phyloP scores from a whole-genome alignment of 23 tunicate genomes.

The Ascidia mentula region DNA sequence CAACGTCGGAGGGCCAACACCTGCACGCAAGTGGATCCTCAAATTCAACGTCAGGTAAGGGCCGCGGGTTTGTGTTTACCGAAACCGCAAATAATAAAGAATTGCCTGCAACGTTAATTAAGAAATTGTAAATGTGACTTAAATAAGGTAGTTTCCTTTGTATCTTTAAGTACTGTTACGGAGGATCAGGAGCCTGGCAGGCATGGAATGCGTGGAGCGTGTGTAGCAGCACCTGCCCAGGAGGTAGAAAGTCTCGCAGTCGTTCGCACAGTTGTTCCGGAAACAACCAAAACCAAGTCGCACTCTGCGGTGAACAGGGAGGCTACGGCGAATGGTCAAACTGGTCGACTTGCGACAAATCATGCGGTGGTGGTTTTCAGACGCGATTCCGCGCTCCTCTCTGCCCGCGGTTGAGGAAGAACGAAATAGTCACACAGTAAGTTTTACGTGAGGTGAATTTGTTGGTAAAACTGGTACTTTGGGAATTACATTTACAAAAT shows the following conservation, averaged over 20 bases:
- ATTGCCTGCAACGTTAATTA: too few relatives aligned
- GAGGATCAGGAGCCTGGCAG: conserved; percentile 38
- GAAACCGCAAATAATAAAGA: too few relatives aligned
- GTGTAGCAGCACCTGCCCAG: conserved; percentile 75
- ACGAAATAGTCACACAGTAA: conserved; percentile 7
- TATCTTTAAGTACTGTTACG: too few relatives aligned
- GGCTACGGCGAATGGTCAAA: conserved; percentile 63
- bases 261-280: conserved; percentile 65
- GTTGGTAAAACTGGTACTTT: too few relatives aligned
- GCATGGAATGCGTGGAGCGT: conserved; percentile 64
- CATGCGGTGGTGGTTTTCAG: conserved; percentile 88
- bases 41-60: not conserved
- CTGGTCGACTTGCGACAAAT: conserved; percentile 62
- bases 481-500: too few relatives aligned
- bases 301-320: conserved; percentile 70
- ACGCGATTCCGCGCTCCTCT: conserved; percentile 49
- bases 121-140: too few relatives aligned
- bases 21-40: not conserved
- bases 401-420: conserved; percentile 20
- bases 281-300: conserved; percentile 29
- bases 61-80: too few relatives aligned
- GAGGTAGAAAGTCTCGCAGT: conserved; percentile 49
- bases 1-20: conserved; percentile 6
- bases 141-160: too few relatives aligned
- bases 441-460: too few relatives aligned